Base-by-base conservation (phyloP, 2,797 vertebrate species). In the Falco peregrinus region DNA sequence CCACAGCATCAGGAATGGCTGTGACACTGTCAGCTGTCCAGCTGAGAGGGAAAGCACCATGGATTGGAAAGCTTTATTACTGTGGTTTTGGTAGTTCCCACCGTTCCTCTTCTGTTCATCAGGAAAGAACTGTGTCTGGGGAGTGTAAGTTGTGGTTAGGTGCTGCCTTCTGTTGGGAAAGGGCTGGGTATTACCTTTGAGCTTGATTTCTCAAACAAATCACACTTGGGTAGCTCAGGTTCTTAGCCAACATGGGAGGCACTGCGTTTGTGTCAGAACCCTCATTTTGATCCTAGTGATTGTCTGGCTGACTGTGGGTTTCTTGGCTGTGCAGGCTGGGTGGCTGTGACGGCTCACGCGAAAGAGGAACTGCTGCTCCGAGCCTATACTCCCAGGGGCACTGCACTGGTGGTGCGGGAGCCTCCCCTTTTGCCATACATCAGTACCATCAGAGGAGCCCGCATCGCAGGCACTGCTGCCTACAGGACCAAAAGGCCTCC, bases 401-500 rank as follows among this genome's bases (percentile, higher is more conserved):
- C 97, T 0, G 60, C 77, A 0, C 51, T 98, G 67, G 87, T 97
- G 1, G 53, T 99, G 90, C 96, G 99, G 78, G 93, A 85, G 14
- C 98, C 99, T 2, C 97, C 99, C 2, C 98, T 99, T 43, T 94
- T 99, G 61, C 99, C 99, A 0, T 97, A 98, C 64, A 73, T 99
- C 9, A 96, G 98, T n/a, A 81, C 91, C 29, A 43, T 99, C 94
- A 99, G 98, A 95, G 99, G 99, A 50, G 10, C 98, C 11, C 98
- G 99, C 4, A 84, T 99, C 54, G 65, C 53, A 20, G 98, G 98
- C 70, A 98, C 98, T 6, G 74, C 97, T 3, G 98, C 98, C 45
- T 99, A 99, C 91, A 98, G 98, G 96, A 95, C 97, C 4, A 95
- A 97, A 96, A 99, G 96, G 37, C 97, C 96, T 8, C 83, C 97